A percentile compares a stretch with the other conserved stretches of the same genome.
These are phyloP conservation scores for Melanotus villosus DNA, from an alignment of 2,888 invertebrate genomes.

Conservation along the genomic window DNA sequence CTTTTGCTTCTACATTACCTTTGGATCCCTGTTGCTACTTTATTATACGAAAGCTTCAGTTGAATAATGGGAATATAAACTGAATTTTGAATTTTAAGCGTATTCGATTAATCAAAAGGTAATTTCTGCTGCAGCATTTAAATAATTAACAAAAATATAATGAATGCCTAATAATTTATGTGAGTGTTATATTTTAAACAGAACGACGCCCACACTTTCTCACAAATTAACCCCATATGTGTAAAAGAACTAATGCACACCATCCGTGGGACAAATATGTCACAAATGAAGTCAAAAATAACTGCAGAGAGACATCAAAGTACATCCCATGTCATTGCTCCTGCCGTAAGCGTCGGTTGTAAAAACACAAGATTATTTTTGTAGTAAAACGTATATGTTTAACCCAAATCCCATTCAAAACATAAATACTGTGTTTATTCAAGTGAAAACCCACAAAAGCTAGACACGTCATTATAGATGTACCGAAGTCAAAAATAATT, in stretches of 20 bases:
- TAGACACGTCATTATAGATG: background rate
- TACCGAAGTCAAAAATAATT: background rate
- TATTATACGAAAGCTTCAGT: no score
- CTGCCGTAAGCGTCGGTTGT: background rate
- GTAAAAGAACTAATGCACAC: background rate
- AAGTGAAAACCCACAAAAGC: background rate
- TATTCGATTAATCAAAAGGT: no score
- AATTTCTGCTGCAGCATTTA: no score
- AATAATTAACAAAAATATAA: no score
- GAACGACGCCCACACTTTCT: background rate
- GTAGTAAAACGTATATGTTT: conserved; percentile 9
- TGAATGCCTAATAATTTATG: no score
- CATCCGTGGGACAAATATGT: conserved; percentile 1
- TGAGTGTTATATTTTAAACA: no score
- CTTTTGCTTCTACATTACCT: no score
- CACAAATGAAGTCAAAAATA: conserved; percentile 16
- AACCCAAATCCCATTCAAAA: conserved; percentile 12
- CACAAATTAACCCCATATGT: conserved; percentile 19
- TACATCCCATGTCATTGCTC: conserved; percentile 10
- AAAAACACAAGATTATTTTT: conserved; percentile 18
- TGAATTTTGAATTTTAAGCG: no score
- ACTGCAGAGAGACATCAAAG: conserved; percentile 16
- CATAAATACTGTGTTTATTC: conserved; percentile 4
- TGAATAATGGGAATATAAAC: no score
- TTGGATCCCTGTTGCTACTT: no score